These are phyloP conservation scores for Parazoanthus atlanticus DNA, from an alignment of 92 coral and sea anemone genomes.

Conservation along the genomic window DNA sequence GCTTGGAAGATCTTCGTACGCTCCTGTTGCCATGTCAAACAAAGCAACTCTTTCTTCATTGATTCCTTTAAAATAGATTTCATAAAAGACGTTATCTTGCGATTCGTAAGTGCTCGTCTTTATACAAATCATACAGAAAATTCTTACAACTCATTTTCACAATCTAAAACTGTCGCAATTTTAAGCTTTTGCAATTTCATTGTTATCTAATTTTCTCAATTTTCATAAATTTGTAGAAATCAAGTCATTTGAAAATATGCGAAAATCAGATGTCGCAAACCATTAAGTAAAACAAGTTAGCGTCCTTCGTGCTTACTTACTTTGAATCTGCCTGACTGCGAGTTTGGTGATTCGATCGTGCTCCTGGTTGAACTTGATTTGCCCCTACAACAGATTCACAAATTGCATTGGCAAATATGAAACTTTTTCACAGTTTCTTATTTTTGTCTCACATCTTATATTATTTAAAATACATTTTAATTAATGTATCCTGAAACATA, in stretches of 20 bases:
- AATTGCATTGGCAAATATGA: not conserved
- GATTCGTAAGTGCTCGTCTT: not conserved
- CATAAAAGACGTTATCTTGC: not conserved
- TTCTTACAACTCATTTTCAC: too few species aligned
- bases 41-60: conserved; percentile 65
- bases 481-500: too few species aligned
- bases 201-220: too few species aligned
- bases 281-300: too few species aligned
- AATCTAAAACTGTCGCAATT: not conserved
- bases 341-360: conserved; percentile 70
- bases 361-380: conserved; percentile 59
- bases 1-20: conserved; percentile 52
- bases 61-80: conserved; percentile 35
- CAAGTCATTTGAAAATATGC: too few species aligned
- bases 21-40: conserved; percentile 66
- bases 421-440: not conserved
- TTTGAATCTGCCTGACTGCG: conserved; percentile 71
- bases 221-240: too few species aligned
- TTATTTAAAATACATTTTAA: too few species aligned
- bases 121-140: not conserved
- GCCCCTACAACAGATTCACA: conserved; percentile 47
- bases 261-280: too few species aligned
- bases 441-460: too few species aligned
- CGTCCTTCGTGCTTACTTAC: conserved; percentile 1
- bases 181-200: not conserved